Evolutionary conservation across 2,888 invertebrate species (phyloP), one percentile per base, ranked within the genome.

Genomic region (Calliphora vomitoria): DNA sequence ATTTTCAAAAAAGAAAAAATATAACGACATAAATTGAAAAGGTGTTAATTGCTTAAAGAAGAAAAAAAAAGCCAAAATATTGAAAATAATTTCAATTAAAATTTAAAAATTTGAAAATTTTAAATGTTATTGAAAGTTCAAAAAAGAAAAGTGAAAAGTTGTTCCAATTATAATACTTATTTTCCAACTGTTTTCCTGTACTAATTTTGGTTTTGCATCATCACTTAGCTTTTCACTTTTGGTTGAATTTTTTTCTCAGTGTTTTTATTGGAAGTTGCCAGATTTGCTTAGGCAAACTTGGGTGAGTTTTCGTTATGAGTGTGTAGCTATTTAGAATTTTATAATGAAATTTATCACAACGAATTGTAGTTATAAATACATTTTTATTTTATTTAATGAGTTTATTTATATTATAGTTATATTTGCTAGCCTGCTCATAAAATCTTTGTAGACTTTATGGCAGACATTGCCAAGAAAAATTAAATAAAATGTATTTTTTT

Each of bases 261-360:
- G 85, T 87, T 82, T 71, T 82, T 75, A 20, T 35, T 3, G 25
- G 85, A 79, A 44, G 87, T 87, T 87, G 87, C 87, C 87, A 87
- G 87, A 87, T 87, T 87, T 87, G 87, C 87, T 79, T 74, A 85
- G 87, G 87, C 87, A 87, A 87, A 79, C 87, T 79, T 66, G 85
- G 87, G 87, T 87, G 66, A 85, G 86, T 81, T 55, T 62, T 6
- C 15, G n/a, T 13, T 4, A 55, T 64, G 64, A n/a, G 11, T 41
- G 25, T 25, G 25, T 25, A n/a, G n/a, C 4, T 55, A 69, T 55
- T 1, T 10, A 8, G 3, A 62, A 44, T 64, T 62, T 60, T 50
- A 68, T 60, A 66, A 76, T 60, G 53, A 18, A 81, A 31, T 53
- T 31, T 35, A 60, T 53, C 13, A 47, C 58, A 44, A 68, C 18